Conservation (phyloP, 2,113 vertebrate genomes). For the Narcine bancroftii region DNA sequence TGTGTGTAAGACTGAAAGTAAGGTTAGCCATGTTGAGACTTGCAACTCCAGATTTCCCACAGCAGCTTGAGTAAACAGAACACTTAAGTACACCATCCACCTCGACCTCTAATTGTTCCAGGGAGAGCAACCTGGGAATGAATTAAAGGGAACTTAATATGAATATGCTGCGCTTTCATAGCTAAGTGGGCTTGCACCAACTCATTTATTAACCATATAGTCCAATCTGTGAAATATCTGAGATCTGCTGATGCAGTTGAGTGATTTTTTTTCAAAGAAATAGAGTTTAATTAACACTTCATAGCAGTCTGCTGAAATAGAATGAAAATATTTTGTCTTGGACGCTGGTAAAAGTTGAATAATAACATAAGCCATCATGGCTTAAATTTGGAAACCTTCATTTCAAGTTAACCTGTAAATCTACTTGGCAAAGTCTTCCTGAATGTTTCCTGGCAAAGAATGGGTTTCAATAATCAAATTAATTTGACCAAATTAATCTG, state of each 20-base stretch:
- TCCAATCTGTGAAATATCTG: too few species aligned
- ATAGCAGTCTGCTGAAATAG: neutral
- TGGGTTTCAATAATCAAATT: neutral
- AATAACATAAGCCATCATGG: neutral
- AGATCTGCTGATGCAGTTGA: neutral
- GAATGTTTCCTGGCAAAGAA: neutral
- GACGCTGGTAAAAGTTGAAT: neutral
- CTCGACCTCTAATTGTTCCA: neutral
- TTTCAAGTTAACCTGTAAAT: neutral
- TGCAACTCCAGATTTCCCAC: slow-evolving; percentile 18
- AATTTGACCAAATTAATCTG: neutral
- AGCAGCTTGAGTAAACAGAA: slow-evolving; percentile 8
- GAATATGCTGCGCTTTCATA: neutral
- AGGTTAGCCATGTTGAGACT: neutral
- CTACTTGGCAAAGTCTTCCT: neutral
- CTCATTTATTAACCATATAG: too few species aligned
- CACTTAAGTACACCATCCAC: neutral
- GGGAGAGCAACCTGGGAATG: slow-evolving; percentile 19
- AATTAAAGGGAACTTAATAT: neutral
- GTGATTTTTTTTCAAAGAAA: neutral
- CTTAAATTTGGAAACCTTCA: neutral
- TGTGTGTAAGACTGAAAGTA: neutral
- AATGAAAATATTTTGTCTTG: neutral
- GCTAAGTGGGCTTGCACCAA: neutral
- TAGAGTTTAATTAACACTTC: neutral